Conservation (phyloP, 2,888 invertebrate genomes). For the Auanema freiburgensis region DNA sequence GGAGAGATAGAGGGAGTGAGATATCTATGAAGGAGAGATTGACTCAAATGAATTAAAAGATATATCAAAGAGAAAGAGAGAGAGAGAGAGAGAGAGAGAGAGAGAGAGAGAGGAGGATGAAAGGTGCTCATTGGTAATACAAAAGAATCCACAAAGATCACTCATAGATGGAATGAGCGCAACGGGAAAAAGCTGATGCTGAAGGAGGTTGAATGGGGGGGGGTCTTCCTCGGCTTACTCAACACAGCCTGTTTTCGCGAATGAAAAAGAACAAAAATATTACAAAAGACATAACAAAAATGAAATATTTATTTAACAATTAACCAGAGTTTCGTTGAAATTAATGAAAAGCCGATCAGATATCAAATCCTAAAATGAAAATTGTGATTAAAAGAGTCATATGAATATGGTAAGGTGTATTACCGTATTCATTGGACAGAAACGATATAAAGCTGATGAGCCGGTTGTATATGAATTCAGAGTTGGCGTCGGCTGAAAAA, state of each 20-base stretch:
- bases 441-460: constrained; percentile 1
- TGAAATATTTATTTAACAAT: no score
- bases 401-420: neutral
- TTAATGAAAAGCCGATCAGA: no score
- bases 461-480: neutral
- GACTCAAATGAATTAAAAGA: constrained; percentile 1
- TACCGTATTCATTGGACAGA: constrained; percentile 8
- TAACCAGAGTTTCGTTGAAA: no score
- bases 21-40: neutral
- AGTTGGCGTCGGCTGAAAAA: no score
- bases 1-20: neutral
- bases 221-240: neutral
- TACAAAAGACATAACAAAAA: no score
- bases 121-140: no score
- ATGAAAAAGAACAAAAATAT: no score
- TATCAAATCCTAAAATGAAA: no score
- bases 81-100: neutral
- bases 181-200: no score
- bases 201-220: neutral
- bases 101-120: neutral
- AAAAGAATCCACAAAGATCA: no score
- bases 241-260: neutral
- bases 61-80: neutral
- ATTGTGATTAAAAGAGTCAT: no score
- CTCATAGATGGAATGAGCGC: no score